Base-by-base conservation (phyloP, 2,113 vertebrate genomes). In the Castor canadensis region DNA sequence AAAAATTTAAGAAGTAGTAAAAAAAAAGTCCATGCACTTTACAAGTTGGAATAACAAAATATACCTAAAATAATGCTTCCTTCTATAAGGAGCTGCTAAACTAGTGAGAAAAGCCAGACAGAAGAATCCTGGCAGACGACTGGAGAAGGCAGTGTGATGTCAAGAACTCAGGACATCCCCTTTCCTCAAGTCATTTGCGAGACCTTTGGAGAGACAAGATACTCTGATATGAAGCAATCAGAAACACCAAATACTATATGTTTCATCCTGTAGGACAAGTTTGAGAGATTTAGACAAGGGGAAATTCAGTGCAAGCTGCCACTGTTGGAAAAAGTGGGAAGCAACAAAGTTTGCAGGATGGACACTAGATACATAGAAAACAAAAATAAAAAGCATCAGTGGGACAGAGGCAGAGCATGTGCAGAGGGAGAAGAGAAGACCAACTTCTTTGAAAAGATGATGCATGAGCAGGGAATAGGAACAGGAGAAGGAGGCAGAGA, bases 391-490 rank as follows among this genome's bases (percentile, higher is more conserved):
- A 43, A 32, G 15, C 32, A 64, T 1, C 24, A 13, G 8, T 69
- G 58, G 58, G 52, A 17, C 1, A 3, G 9, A 6, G 3, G 20
- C n/a, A 13, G 32, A 66, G 45, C 15, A 3, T 30, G 24, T 30
- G 9, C 32, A 20, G 24, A 13, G 8, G 20, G 15, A 87, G 58
- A 28, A 45, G 19, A 49, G 26, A 62, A n/a, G 30, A 10, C 2
- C 86, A 52, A 6, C 38, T 6, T 38, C 49, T 43, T 43, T 56
- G 40, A 15, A 28, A 43, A 16, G 35, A 6, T 64, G 87, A 43
- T 38, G n/a, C 24, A 10, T 0, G 1, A 45, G 15, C 1, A 30
- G 40, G n/a, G 69, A 71, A 2, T 0, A 52, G 45, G 43, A 40
- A 26, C 0, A 32, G 9, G 73, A 38, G 38, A 24, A 66, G n/a